Percentiles rank a stretch among this genome's conserved stretches.
phyloP scores from a whole-genome alignment of 2,797 vertebrate species.

The Sorex maritimensis region DNA sequence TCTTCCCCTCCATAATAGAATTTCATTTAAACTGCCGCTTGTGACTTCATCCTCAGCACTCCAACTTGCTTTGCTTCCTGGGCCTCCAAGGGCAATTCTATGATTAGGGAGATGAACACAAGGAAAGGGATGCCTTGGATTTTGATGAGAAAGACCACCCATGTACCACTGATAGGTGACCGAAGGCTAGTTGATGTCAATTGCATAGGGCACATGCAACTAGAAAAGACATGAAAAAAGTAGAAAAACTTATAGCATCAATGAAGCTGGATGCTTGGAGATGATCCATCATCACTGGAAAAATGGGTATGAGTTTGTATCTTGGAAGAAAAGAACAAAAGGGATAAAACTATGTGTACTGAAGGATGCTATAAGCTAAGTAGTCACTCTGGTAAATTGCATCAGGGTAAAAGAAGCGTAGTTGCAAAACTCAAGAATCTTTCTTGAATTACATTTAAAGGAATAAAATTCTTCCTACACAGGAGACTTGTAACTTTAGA shows the following conservation, averaged over 20 bases:
- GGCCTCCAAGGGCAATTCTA: background rate
- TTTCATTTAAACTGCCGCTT: background rate
- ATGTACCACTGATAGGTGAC: background rate
- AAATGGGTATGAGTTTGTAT: background rate
- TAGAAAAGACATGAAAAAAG: background rate
- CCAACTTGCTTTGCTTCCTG: background rate
- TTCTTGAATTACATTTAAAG: background rate
- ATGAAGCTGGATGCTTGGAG: background rate
- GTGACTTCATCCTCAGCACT: background rate
- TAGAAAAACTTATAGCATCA: background rate
- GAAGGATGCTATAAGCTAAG: background rate
- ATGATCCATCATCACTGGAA: background rate
- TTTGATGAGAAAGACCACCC: background rate
- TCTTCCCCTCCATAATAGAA: background rate
- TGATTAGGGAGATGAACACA: background rate
- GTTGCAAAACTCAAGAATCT: background rate
- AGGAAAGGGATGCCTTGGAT: background rate
- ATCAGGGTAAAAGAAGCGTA: background rate
- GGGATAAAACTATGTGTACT: background rate
- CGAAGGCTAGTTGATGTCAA: background rate
- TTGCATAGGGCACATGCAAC: background rate
- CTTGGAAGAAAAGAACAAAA: conserved; percentile 26
- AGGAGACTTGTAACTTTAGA: background rate
- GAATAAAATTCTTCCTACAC: background rate
- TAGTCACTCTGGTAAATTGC: background rate